These are phyloP conservation scores for Falco novaeseelandiae DNA, from an alignment of 2,797 vertebrate species.

Conservation along the genomic window DNA sequence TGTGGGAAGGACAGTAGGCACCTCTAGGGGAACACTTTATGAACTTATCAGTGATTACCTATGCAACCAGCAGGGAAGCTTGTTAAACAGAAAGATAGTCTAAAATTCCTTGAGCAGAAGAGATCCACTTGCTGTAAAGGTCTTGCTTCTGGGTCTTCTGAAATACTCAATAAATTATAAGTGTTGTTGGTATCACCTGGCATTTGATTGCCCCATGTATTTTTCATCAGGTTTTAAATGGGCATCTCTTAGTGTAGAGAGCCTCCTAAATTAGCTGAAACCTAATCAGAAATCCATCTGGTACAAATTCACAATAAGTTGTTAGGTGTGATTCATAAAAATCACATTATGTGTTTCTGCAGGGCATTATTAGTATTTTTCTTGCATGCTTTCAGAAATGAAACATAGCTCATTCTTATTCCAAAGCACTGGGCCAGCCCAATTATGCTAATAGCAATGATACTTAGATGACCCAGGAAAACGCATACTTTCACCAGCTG, in stretches of 20 bases:
- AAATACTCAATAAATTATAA: not conserved
- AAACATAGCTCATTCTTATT: not conserved
- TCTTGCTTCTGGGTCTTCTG: not conserved
- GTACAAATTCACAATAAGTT: not conserved
- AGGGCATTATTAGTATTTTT: not conserved
- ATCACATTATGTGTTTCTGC: not conserved
- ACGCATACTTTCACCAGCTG: not conserved
- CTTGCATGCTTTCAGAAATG: not conserved
- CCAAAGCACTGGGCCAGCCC: not conserved
- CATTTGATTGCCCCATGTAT: not conserved
- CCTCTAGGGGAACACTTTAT: not conserved
- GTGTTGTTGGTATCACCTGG: not conserved
- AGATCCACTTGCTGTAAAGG: not conserved
- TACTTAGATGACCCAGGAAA: not conserved
- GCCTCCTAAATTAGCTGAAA: slow-evolving; percentile 17
- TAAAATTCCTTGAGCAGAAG: not conserved
- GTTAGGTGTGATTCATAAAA: slow-evolving; percentile 19
- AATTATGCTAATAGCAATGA: not conserved
- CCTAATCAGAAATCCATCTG: not conserved
- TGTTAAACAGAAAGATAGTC: not conserved
- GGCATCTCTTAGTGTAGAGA: not conserved
- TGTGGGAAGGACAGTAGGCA: not conserved
- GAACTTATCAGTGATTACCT: not conserved
- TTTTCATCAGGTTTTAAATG: slow-evolving; percentile 27
- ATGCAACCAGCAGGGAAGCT: not conserved